Evolutionary conservation across 1,140 invertebrate genomes (phyloP), one percentile per base, ranked within the genome.

Genomic region (Macrocentrus cingulum): DNA sequence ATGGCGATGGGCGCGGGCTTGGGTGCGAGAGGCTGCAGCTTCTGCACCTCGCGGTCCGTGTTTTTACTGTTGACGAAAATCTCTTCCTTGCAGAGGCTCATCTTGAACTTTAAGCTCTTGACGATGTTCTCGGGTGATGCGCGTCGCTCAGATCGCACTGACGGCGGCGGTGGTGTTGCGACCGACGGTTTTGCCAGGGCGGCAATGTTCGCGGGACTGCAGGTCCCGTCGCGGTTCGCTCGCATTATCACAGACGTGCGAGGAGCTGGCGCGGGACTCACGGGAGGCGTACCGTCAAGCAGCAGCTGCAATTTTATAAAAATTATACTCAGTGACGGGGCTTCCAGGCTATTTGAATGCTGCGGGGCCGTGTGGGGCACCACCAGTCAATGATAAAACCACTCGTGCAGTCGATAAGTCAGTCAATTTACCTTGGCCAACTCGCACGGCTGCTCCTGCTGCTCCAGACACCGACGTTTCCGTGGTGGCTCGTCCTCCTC

Each of bases 91-190:
- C 82, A 80, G 13, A 83, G 74, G 63, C 87, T 88, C 87, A 91
- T 89, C 79, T 91, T 91, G 71, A 88, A 91, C 66, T 91, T 91
- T 8, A 91, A 76, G 56, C 84, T 85, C 70, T 88, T 89, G 32
- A 90, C 73, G 16, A 91, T 84, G 71, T 91, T 90, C 62, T 79
- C 74, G 15, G 81, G 69, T 23, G 83, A 76, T 22, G 53, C 29
- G 11, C 37, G 54, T 22, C 18, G 11, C 44, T 18, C 42, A 41
- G 29, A 15, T 9, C 15, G 20, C 20, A 60, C 18, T 39, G 41
- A 9, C 23, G 46, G 41, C 11, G 66, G 68, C 42, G n/a, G 19
- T 49, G 49, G 9, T 62, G 61, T 20, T 39, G 9, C 29, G 34
- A 29, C 11, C 11, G 16, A 45, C 23, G 11, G 29, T 19, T 49